Evolutionary conservation across 2,797 vertebrate genomes (phyloP), one percentile per base, ranked within the genome.

Genomic region (Fundulus diaphanus): DNA sequence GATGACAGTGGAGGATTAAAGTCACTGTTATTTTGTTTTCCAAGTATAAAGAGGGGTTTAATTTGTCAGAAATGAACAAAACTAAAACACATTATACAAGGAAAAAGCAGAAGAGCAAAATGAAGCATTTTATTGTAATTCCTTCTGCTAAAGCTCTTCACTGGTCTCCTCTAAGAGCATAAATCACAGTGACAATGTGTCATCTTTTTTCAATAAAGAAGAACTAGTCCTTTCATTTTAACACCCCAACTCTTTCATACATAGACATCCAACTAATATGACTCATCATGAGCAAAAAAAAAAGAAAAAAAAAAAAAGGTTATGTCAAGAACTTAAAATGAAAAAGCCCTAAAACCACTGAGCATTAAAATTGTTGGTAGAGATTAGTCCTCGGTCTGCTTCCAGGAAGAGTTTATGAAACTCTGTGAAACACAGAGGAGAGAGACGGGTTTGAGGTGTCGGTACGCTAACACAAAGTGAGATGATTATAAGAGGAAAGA

Each of bases 121-220:
- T 13, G 9, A 37, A 40, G 22, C 37, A 66, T 66, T 66, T 66
- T 42, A 27, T n/a, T 52, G 44, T 9, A 2, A 44, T 63, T 66
- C 29, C 11, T 27, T 44, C 37, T 66, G 13, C 16, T 7, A 66
- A 44, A 66, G n/a, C 37, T 66, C 24, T 66, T 27, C 42, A 16
- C 37, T 44, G 37, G 67, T 76, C 72, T 76, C 65, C 51, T 66
- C 40, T 65, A 35, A 86, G 78, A 75, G 79, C 37, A 57, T 59
- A 70, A 72, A 84, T 88, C 77, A 87, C 84, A 90, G 81, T 73
- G 80, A 68, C 76, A 75, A 52, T 79, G 82, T 63, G 78, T 88
- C 82, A 84, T 81, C 83, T 67, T 37, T 42, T 44, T 27, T 66
- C 85, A 88, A 90, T 92, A 89, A 85, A 90, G 74, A 65, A 59